Evolutionary conservation across 2,888 invertebrate species (phyloP), one percentile per base, ranked within the genome.

Genomic region (Oeneis ivallda): DNA sequence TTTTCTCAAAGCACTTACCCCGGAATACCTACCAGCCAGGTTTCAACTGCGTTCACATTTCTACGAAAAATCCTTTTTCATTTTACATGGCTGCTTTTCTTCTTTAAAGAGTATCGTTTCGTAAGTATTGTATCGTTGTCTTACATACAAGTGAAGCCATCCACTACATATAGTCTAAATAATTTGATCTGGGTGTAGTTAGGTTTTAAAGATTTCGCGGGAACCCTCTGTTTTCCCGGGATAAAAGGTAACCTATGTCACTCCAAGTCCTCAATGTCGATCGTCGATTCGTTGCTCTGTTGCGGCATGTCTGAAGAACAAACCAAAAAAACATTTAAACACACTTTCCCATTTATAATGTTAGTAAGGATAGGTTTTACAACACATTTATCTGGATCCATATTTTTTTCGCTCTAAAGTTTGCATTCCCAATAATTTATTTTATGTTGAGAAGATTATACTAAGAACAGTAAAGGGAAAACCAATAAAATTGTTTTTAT

Each of bases 401-500:
- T 43, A 19, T 49, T 15, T 43, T 43, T 17, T 19, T 49, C 17
- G 19, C 10, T 37, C 32, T 41, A 61, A 52, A 60, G 3, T 50
- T 39, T 50, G 15, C 26, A 43, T 9, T 3, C 17, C 37, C 11
- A 39, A 32, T 8, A 50, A 41, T 9, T 52, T 52, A 61, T 61
- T 62, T 61, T 62, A 56, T 65, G 58, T 56, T 47, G 47, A 39
- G 54, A 62, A 64, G 62, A 65, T 58, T 39, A 80, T 75, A 78
- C 77, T 52, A 61, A 61, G 52, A 81, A 79, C 77, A 77, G 79
- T 83, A 79, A 85, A 86, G 81, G 78, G 76, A 79, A 84, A 82
- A 81, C 77, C 79, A 82, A 86, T 87, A 86, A 86, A 85, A 79
- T 85, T 82, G 79, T 83, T 86, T 86, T 85, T 61, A 85, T 81